Conservation (phyloP, 1,140 invertebrate species). For the Apis cerana region DNA sequence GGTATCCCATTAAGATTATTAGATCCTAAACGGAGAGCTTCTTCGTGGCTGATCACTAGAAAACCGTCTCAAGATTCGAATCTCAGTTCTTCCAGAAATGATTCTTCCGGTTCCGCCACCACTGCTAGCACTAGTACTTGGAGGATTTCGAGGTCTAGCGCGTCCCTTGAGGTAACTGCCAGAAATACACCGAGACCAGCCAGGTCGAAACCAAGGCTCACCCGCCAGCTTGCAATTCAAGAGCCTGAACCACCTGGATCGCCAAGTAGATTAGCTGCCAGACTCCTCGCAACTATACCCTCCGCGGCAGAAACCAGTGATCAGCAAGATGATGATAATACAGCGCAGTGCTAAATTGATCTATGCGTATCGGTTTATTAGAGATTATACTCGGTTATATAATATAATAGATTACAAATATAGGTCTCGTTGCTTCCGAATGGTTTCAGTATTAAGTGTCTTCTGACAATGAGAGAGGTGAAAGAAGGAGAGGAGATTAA, state of each 20-base stretch:
- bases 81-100: slow-evolving; percentile 91
- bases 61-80: slow-evolving; percentile 96
- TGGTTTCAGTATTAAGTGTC: slow-evolving; percentile 44
- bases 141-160: slow-evolving; percentile 90
- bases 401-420: neutral
- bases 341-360: slow-evolving; percentile 11
- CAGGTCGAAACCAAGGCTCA: slow-evolving; percentile 85
- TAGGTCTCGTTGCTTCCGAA: slow-evolving; percentile 14
- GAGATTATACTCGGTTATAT: neutral
- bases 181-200: slow-evolving; percentile 69
- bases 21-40: slow-evolving; percentile 88
- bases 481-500: too few species aligned
- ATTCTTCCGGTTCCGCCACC: slow-evolving; percentile 92
- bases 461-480: slow-evolving; percentile 4
- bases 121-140: slow-evolving; percentile 93
- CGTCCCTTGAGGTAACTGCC: slow-evolving; percentile 76
- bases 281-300: slow-evolving; percentile 89
- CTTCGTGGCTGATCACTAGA: slow-evolving; percentile 92
- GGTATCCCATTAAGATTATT: slow-evolving; percentile 88
- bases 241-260: slow-evolving; percentile 86
- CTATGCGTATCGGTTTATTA: neutral
- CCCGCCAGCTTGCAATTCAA: slow-evolving; percentile 88
- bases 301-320: slow-evolving; percentile 91
- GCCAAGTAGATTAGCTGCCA: slow-evolving; percentile 84
- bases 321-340: slow-evolving; percentile 85